Base-by-base conservation (phyloP, 1,140 invertebrate genomes). In the Eupeodes corollae region DNA sequence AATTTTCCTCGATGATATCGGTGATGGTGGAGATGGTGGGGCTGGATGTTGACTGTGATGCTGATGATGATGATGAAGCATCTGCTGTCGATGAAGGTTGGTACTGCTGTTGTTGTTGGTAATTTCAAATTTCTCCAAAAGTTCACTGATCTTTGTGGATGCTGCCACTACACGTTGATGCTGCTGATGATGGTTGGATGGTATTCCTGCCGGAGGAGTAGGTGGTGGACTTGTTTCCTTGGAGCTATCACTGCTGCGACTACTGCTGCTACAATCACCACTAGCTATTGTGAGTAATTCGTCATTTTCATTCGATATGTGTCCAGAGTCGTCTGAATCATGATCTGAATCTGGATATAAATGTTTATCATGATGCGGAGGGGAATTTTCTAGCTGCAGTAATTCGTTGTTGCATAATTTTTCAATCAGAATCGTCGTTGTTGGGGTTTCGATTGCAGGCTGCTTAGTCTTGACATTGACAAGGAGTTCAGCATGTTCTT, bases 271-370 rank as follows among this genome's bases (percentile, higher is more conserved):
- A 66, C 63, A 2, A 54, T 57, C 42, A 12, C 39, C 16, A 6
- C n/a, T 31, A 6, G 43, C 31, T 3, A 42, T 44, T 31, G 50
- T 18, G 15, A 42, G 33, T 40, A 44, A 6, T n/a, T 48, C 67
- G 15, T 79, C 76, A 53, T 75, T 75, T 54, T 82, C 81, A 54
- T 84, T 84, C 37, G 82, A 84, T 46, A 83, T 84, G 66, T 86
- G 82, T 39, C 83, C 83, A 19, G 82, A 84, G 63, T 86, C 83
- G 56, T 86, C 83, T 33, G 82, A 84, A 52, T 78, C 80, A 53
- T 48, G 52, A 19, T 47, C 42, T 3, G 21, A 26, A 26, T 54
- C 16, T 31, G 3, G 31, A 39, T 16, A 15, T 26, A 26, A 26
- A 26, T 26, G 3, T 26, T 26, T 26, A 8, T 26, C 21, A 26